phyloP scores from a whole-genome alignment of 2,113 vertebrate genomes.

The Rana temporaria region DNA sequence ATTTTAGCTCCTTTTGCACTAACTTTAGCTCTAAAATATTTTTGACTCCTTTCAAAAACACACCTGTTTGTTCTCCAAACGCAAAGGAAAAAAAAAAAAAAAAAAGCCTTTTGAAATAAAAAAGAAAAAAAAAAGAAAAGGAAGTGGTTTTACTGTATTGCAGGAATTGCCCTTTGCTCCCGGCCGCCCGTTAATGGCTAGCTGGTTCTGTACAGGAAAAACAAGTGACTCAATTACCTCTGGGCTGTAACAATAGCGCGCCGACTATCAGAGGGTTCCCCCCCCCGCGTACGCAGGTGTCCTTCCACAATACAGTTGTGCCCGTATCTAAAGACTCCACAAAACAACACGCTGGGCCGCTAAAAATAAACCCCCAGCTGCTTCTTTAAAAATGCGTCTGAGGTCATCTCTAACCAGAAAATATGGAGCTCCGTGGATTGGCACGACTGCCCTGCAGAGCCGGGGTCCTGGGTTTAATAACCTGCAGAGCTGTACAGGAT shows the following conservation, averaged over 20 bases:
- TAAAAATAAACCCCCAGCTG: no score
- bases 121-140: not conserved
- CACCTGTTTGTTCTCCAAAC: slow-evolving; percentile 4
- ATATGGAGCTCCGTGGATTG: no score
- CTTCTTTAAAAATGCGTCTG: no score
- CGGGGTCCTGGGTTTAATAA: no score
- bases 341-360: no score
- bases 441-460: no score
- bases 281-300: not conserved
- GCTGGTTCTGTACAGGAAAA: slow-evolving; percentile 41
- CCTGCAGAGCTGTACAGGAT: no score
- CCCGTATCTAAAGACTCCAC: no score
- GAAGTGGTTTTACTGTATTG: slow-evolving; percentile 29
- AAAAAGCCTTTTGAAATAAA: not conserved
- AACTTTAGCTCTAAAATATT: not conserved
- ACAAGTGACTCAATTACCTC: slow-evolving; percentile 14
- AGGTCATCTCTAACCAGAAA: no score
- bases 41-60: not conserved
- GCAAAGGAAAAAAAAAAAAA: not conserved
- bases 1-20: no score
- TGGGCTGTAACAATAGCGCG: not conserved
- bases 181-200: not conserved
- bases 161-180: slow-evolving; percentile 42
- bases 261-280: not conserved
- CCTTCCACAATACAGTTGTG: not conserved